Base-by-base conservation (phyloP, 1,140 invertebrate species). In the Zaprionus gabonicus region DNA sequence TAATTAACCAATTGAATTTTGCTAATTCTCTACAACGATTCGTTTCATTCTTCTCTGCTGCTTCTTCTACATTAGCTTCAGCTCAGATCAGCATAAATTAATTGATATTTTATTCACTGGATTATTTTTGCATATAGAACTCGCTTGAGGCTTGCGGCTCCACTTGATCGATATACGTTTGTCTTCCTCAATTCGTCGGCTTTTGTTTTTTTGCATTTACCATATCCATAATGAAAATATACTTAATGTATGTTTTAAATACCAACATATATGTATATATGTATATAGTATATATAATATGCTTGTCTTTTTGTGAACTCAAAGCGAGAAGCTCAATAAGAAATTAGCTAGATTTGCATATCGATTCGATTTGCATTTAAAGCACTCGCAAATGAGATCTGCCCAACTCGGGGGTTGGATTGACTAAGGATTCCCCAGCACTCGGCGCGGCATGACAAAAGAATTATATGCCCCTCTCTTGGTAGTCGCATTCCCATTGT, bases 91-190 rank as follows among this genome's bases (percentile, higher is more conserved):
- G 78, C 75, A 80, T 78, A 65, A 68, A 69, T 78, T 70, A 76
- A 71, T 67, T 58, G 56, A 57, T 58, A 67, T 67, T 49, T 67
- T 31, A 28, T 56, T 55, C 12, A 13, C 25, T 46, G 17, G 2
- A 31, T 23, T 31, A 27, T 44, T 74, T 69, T 69, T 74, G 71
- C 71, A 69, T 74, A 74, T 23, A 74, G 58, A 69, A 74, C 53
- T 59, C 49, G 71, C 55, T 73, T 58, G 56, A 49, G 55, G 65
- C 41, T 58, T 12, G 13, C 38, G 41, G n/a, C 51, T 36, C 56
- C 27, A 28, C 34, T 80, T 80, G 75, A 77, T 80, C 78, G 75
- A 80, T 78, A 78, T 80, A 77, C n/a, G 75, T 80, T 78, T 78
- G 76, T 80, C 71, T 78, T 80, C 76, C 78, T 80, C 78, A 80